These are phyloP conservation scores for Hirtodrosophila histrioides DNA, from an alignment of 2,888 invertebrate genomes.

Conservation along the genomic window DNA sequence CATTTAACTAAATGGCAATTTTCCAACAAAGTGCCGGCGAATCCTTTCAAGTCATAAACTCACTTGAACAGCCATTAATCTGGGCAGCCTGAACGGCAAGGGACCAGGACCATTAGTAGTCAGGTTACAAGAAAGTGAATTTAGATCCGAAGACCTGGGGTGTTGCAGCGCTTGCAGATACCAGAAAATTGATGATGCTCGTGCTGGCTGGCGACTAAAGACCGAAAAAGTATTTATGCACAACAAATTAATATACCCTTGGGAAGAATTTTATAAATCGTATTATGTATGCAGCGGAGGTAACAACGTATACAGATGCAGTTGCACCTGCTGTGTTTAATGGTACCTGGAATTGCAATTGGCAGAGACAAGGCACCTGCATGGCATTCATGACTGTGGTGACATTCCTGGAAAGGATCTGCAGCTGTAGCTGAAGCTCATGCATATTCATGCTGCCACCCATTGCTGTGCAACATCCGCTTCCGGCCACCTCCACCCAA, in stretches of 20 bases:
- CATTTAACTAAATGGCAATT: conserved; percentile 40
- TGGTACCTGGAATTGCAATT: conserved; percentile 48
- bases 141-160: conserved; percentile 6
- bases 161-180: conserved; percentile 48
- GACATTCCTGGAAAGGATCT: conserved; percentile 57
- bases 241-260: conserved; percentile 63
- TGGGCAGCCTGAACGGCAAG: conserved; percentile 18
- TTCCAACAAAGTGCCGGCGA: conserved; percentile 37
- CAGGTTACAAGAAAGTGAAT: background rate
- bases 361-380: conserved; percentile 12
- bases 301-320: conserved; percentile 18
- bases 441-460: conserved; percentile 48
- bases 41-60: conserved; percentile 47
- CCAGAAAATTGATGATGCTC: conserved; percentile 62
- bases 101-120: conserved; percentile 18
- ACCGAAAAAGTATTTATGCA: conserved; percentile 41
- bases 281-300: conserved; percentile 46
- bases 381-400: conserved; percentile 20
- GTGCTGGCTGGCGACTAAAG: conserved; percentile 19
- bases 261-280: conserved; percentile 28
- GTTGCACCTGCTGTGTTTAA: conserved; percentile 50
- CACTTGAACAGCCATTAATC: conserved; percentile 54
- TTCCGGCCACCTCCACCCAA: conserved; percentile 29
- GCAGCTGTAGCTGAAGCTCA: conserved; percentile 33
- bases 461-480: conserved; percentile 48